Base-by-base conservation (phyloP, 1,140 invertebrate genomes). In the Battus philenor region DNA sequence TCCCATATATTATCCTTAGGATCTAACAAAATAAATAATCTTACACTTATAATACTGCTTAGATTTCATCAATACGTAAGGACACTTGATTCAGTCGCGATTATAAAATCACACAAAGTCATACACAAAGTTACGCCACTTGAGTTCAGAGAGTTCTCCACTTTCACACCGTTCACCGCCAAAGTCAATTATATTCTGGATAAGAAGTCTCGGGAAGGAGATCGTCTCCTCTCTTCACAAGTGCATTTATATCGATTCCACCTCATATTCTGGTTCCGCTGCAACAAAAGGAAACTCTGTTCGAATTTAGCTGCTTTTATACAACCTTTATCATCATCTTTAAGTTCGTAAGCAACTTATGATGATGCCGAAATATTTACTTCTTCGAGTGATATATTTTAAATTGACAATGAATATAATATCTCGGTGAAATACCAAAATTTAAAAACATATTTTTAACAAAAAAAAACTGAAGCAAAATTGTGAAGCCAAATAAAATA, bases 31-130 rank as follows among this genome's bases (percentile, higher is more conserved):
- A 74, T 76, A 74, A 72, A 68, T 74, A n/a, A 67, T 56, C 62
- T 71, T 75, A 82, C 29, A 12, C 59, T n/a, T 70, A 66, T 81
- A 84, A 84, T 84, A 84, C 80, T 82, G 80, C 57, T 74, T 51
- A 72, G 33, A 68, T 73, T 70, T 56, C 50, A 39, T 43, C 50
- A 68, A 65, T 66, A 68, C 61, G 44, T 65, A 62, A 68, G 66
- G 66, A 75, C 70, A 71, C 68, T 55, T 63, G 18, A 62, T 45
- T 81, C 78, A 79, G 74, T 82, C 78, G 52, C 47, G 48, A 48
- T 11, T 45, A n/a, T 27, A 34, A 31, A 41, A 50, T 29, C 16
- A 46, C 27, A 47, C 34, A 47, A 46, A 11, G 33, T 61, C 57
- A 57, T 49, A 48, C 54, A 3, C 6, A 20, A 20, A 6, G 12